phyloP scores from a whole-genome alignment of 2,888 invertebrate species.

The Ctena decussata region DNA sequence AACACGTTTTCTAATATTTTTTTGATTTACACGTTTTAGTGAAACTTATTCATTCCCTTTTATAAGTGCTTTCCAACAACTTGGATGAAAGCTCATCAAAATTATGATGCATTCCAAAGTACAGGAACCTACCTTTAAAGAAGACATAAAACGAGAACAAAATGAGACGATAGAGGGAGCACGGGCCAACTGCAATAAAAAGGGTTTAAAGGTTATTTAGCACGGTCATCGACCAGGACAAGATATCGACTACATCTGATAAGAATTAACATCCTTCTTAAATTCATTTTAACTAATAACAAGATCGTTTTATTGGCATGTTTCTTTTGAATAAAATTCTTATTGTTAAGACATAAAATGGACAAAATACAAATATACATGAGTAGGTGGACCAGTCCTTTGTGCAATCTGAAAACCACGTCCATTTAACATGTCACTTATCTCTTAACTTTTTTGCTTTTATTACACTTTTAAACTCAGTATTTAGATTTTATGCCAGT shows the following conservation, averaged over 20 bases:
- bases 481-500: background rate
- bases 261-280: background rate
- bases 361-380: background rate
- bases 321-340: slow-evolving; percentile 48
- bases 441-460: background rate
- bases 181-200: too few relatives aligned
- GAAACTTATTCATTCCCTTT: too few relatives aligned
- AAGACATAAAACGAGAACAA: too few relatives aligned
- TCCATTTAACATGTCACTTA: background rate
- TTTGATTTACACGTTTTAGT: too few relatives aligned
- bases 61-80: too few relatives aligned
- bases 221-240: background rate
- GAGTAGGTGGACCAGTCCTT: background rate
- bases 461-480: background rate
- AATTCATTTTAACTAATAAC: background rate
- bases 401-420: background rate
- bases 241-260: slow-evolving; percentile 1
- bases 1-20: too few relatives aligned
- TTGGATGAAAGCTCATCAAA: too few relatives aligned
- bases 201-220: background rate
- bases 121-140: too few relatives aligned
- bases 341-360: background rate
- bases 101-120: too few relatives aligned
- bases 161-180: too few relatives aligned
- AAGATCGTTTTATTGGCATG: slow-evolving; percentile 40